Base-by-base conservation (phyloP, 1,140 invertebrate genomes). In the Archivesica marissinica region DNA sequence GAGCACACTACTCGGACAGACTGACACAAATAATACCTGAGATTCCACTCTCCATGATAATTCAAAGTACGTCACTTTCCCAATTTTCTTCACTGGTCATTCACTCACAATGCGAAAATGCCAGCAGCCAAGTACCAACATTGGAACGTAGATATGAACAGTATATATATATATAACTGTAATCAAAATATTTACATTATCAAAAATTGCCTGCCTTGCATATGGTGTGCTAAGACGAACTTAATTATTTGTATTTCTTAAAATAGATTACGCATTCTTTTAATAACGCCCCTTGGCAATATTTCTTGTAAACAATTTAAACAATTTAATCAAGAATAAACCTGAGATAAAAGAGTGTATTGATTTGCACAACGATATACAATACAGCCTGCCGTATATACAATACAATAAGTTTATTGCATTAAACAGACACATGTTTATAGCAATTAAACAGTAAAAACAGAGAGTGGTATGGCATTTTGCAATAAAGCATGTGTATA, bases 191-290 rank as follows among this genome's bases (percentile, higher is more conserved):
- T 72, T 72, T 72, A 72, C 41, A 47, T 47, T 72, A 38, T 33
- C 39, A 28, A n/a, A 47, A 72, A 72, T 72, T 72, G 41, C 68
- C 28, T 47, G n/a, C 33, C 41, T 33, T 44, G 28, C 28, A 44
- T 72, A 50, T 47, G 41, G 39, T 13, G 15, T 50, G n/a, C 50
- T 72, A 33, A 47, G 44, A 41, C 28, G 44, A 72, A 72, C 2
- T 72, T 50, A 50, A 72, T 72, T 72, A 72, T 72, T 72, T 72
- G 68, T 28, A 72, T 72, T 72, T 33, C 41, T 47, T 50, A 72
- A 30, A 44, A 44, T 72, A 33, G 28, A 30, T 33, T 25, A 28
- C 17, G 41, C 25, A 3, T 50, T 47, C 41, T 50, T 25, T 47
- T 47, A 33, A 7, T 13, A 72, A 47, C 2, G 23, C 13, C 68